Base-by-base conservation (phyloP, 2,888 invertebrate genomes). In the Lypha dubia region DNA sequence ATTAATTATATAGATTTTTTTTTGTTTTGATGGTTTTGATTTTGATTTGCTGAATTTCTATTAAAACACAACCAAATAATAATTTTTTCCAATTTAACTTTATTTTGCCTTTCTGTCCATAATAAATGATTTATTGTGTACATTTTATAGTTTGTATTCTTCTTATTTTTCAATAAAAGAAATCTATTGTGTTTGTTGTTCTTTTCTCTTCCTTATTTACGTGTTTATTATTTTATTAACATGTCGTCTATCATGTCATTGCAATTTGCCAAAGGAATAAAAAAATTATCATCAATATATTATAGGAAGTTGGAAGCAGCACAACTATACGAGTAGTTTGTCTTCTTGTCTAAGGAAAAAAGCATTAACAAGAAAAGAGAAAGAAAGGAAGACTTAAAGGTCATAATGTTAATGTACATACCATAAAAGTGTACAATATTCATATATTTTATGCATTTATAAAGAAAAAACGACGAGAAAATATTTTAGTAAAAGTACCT, bases 211-310 rank as follows among this genome's bases (percentile, higher is more conserved):
- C 0, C 38, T 44, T 62, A 35, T 35, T 56, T 74, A 44, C 38
- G 35, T 62, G 58, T 35, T 56, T 74, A 44, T 80, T 51, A 65
- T 81, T 62, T 73, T 67, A 49, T 58, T 65, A 75, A 75, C 81
- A 73, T 81, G 81, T 75, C 68, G 68, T 80, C 77, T 77, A 73
- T 77, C 56, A 67, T 77, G 84, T 81, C 73, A 84, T 38, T 81
- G 81, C 81, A 81, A 84, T 84, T 84, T 84, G 84, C 81, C 81
- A 84, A 81, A 68, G 68, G 68, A 74, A 53, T 62, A 75, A 46
- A 75, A 62, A 81, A 75, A 68, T n/a, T n/a, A n/a, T 74, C 80
- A 74, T 81, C 79, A 68, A 73, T 79, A 65, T 67, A 80, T 80
- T 65, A 51, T 67, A n/a, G 17, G 13, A 51, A 73, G n/a, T 51